Evolutionary conservation across 2,797 vertebrate species (phyloP).

Genomic region (Enteromius paludinosus): DNA sequence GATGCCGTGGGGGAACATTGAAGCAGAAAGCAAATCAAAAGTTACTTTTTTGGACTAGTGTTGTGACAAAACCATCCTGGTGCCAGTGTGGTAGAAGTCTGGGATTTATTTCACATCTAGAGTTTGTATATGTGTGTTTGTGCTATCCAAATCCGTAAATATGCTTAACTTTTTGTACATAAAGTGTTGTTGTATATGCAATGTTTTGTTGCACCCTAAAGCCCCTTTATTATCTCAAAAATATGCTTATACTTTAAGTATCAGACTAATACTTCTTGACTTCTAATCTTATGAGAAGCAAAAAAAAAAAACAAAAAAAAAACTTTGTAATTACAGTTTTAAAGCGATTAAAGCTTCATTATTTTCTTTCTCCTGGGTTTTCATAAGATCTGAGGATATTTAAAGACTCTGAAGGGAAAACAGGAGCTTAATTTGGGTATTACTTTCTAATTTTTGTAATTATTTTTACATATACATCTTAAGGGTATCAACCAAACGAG

Average conservation of each 20-base stretch:
- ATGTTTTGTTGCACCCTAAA: conserved; percentile 3
- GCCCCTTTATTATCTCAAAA: not conserved
- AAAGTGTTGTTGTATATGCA: not conserved
- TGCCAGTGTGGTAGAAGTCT: conserved; percentile 17
- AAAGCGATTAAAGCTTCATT: conserved; percentile 19
- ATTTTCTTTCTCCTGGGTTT: conserved; percentile 10
- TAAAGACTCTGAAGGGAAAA: not conserved
- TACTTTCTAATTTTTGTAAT: not conserved
- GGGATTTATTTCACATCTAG: conserved; percentile 7
- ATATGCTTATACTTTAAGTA: not conserved
- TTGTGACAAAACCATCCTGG: conserved; percentile 26
- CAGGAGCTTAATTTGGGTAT: not conserved
- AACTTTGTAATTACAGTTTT: conserved; percentile 4
- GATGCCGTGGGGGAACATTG: conserved; percentile 50
- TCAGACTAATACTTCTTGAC: not conserved
- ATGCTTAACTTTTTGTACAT: not conserved
- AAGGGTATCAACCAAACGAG: not conserved
- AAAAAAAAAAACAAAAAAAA: not conserved
- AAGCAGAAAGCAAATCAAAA: conserved; percentile 50
- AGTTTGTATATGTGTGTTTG: not conserved
- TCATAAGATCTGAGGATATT: conserved; percentile 2
- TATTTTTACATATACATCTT: conserved; percentile 14
- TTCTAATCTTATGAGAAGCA: conserved; percentile 6
- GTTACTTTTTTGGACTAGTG: conserved; percentile 30
- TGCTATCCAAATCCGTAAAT: not conserved